These are phyloP conservation scores for Drosophila niveifrons DNA, from an alignment of 2,888 invertebrate genomes.

Conservation along the genomic window DNA sequence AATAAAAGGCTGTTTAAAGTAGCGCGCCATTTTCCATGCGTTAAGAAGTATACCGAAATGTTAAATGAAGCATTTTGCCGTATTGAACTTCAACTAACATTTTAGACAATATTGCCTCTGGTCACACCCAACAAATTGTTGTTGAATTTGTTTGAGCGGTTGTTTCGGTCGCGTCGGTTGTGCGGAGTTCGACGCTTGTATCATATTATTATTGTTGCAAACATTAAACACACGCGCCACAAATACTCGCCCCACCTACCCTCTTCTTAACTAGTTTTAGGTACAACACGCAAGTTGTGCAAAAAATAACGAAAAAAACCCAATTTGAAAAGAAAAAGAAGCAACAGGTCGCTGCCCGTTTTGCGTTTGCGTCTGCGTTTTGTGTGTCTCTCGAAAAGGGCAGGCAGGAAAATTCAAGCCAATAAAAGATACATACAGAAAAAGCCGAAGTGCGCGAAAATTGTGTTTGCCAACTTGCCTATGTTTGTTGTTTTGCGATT, in stretches of 20 bases:
- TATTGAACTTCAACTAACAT: not conserved
- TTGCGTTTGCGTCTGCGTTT: conserved; percentile 42
- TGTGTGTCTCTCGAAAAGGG: conserved; percentile 66
- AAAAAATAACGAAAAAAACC: conserved; percentile 17
- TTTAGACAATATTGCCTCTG: not conserved
- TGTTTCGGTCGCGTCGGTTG: conserved; percentile 50
- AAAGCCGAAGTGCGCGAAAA: conserved; percentile 75
- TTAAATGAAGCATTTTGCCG: not conserved
- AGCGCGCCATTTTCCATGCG: not conserved
- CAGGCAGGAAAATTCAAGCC: conserved; percentile 74
- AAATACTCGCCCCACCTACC: conserved; percentile 6
- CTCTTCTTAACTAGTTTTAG: conserved; percentile 39
- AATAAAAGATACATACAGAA: conserved; percentile 81
- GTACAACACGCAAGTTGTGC: conserved; percentile 25
- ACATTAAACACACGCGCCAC: conserved; percentile 36
- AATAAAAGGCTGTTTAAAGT: not conserved
- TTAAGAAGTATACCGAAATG: not conserved
- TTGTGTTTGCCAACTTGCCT: conserved; percentile 39
- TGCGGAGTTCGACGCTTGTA: conserved; percentile 33
- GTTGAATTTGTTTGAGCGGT: conserved; percentile 55
- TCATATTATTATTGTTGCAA: conserved; percentile 35
- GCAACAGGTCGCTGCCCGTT: conserved; percentile 52
- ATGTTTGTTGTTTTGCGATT: conserved; percentile 22
- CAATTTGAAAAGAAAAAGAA: conserved; percentile 23
- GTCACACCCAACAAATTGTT: conserved; percentile 24